Conservation (phyloP, 2,797 vertebrate species). For the Xenops minutus region DNA sequence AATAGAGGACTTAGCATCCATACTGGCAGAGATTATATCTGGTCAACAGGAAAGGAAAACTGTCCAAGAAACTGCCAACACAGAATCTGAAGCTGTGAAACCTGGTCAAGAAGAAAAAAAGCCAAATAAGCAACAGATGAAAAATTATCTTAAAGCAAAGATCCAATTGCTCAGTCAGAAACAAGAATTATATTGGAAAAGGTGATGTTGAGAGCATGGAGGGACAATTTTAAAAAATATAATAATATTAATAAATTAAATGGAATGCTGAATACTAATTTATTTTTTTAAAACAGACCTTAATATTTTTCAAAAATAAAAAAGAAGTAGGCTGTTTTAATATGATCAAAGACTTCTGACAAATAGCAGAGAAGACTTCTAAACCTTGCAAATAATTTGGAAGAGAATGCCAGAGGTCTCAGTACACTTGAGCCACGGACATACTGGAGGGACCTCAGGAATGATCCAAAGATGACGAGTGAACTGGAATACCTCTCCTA, state of each 20-base stretch:
- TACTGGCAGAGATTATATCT: conserved; percentile 59
- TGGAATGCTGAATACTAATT: neutral
- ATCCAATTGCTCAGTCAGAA: conserved; percentile 47
- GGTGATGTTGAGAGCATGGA: neutral
- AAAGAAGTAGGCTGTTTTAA: neutral
- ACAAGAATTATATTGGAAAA: neutral
- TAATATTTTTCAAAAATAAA: neutral
- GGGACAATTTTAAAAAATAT: neutral
- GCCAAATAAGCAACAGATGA: conserved; percentile 68
- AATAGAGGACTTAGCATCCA: conserved; percentile 7
- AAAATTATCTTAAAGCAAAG: conserved; percentile 55
- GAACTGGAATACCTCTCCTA: neutral
- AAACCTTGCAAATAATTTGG: neutral
- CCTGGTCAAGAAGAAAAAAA: conserved; percentile 62
- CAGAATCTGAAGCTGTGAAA: conserved; percentile 58
- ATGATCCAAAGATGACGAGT: neutral
- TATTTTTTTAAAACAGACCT: neutral
- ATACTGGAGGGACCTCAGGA: neutral
- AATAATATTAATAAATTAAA: neutral
- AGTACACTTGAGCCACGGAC: neutral
- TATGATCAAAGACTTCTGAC: neutral
- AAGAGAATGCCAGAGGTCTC: neutral
- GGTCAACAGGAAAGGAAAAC: conserved; percentile 63
- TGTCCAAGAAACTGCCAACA: conserved; percentile 68
- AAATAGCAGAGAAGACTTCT: neutral